Evolutionary conservation across 2,797 vertebrate genomes (phyloP).

Genomic region (Mormyrops attenuatus): DNA sequence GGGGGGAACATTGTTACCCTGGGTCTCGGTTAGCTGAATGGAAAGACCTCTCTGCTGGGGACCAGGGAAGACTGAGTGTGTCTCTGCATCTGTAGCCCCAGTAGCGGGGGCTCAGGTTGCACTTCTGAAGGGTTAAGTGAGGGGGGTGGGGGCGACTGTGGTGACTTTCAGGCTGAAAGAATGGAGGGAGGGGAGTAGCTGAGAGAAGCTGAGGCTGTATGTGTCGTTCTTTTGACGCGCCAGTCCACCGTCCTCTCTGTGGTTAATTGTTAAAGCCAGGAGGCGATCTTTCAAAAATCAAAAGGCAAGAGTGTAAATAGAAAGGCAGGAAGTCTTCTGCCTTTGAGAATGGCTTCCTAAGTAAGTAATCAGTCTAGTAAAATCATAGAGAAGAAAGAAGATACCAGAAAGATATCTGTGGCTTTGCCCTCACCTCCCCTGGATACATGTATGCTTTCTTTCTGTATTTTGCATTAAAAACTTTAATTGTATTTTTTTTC

Average conservation of each 20-base stretch:
- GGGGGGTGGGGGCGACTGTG: not conserved
- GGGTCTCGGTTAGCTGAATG: not conserved
- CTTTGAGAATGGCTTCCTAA: not conserved
- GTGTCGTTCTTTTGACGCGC: not conserved
- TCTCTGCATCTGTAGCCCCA: not conserved
- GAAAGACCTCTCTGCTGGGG: not conserved
- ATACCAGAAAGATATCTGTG: not conserved
- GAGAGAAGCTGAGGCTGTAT: not conserved
- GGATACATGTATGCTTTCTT: not conserved
- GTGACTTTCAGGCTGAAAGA: not conserved
- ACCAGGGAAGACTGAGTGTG: not conserved
- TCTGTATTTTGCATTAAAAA: not conserved
- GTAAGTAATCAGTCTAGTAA: not conserved
- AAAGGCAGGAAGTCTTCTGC: not conserved
- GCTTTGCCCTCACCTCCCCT: not conserved
- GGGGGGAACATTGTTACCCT: not conserved
- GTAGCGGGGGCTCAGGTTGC: not conserved
- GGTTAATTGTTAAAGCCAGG: not conserved
- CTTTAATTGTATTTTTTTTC: not conserved
- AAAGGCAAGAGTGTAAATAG: not conserved
- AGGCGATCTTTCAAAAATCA: not conserved
- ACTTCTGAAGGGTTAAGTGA: not conserved
- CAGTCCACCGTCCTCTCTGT: not conserved
- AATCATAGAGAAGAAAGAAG: not conserved
- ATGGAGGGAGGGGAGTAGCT: not conserved